Base-by-base conservation (phyloP, 1,140 invertebrate species). In the Apis laboriosa region DNA sequence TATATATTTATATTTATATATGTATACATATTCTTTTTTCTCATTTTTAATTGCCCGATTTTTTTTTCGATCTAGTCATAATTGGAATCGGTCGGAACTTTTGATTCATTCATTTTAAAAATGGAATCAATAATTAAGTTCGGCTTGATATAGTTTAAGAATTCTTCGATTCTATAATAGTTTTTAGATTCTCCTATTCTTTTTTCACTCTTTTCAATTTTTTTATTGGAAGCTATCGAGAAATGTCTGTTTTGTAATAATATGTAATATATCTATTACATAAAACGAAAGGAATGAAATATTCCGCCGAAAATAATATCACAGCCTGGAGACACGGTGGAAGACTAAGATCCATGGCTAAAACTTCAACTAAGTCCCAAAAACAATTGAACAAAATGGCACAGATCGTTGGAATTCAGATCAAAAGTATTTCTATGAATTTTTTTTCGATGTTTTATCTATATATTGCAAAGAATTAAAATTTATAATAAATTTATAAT, bases 251-350 rank as follows among this genome's bases (percentile, higher is more conserved):
- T 53, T 34, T 21, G 28, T 28, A 24, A 24, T 24, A 24, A 24
- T 24, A 24, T 24, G 24, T 24, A 24, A 24, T 24, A 24, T 24
- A 24, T 24, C 24, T 24, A 7, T 13, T 72, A 21, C 56, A 53
- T 84, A 73, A 56, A 17, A 55, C 68, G 85, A 87, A 79, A 79
- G 71, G 75, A 88, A 87, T 85, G 72, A 87, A 85, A 83, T 66
- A 83, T 58, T 83, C 76, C 75, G 72, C 74, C 58, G 51, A 80
- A 88, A 88, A 88, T 88, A 85, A 88, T 85, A 88, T 88, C 87
- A 88, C 87, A 88, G 87, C 51, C 83, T 88, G 80, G 80, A 88
- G 86, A 85, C 49, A 77, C 34, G 81, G 53, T 80, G 87, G 87
- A 88, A 88, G 87, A 88, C 87, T 85, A 85, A 72, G 55, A 79